phyloP scores from a whole-genome alignment of 23 tunicate genomes.

The Styela plicata region DNA sequence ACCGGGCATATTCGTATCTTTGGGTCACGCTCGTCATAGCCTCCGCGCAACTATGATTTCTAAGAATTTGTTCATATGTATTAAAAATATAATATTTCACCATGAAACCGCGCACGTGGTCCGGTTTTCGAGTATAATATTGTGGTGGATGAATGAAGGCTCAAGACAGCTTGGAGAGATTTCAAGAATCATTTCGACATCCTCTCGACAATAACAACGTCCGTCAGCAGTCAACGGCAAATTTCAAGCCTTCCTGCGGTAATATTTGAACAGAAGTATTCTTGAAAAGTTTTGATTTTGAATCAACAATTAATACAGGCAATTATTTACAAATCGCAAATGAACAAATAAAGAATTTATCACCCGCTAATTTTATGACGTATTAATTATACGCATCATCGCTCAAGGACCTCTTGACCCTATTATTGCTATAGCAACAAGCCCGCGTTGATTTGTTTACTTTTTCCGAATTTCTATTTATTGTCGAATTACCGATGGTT shows the following conservation, averaged over 20 bases:
- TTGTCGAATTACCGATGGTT: not conserved
- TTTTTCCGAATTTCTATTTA: not conserved
- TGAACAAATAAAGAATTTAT: not conserved
- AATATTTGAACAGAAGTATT: not conserved
- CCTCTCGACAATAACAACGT: not conserved
- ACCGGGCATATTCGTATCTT: no score
- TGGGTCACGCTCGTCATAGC: no score
- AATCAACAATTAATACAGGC: not conserved
- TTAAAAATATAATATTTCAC: not conserved
- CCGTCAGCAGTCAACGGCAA: not conserved
- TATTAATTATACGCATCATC: conserved; percentile 6
- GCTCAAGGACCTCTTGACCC: conserved; percentile 25
- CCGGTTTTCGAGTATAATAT: not conserved
- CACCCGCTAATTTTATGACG: conserved; percentile 4
- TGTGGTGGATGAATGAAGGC: not conserved
- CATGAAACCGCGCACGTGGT: not conserved
- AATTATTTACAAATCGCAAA: not conserved
- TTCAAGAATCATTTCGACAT: not conserved
- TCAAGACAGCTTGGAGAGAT: not conserved
- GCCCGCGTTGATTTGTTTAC: conserved; percentile 20
- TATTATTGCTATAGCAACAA: conserved; percentile 7
- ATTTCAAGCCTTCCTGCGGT: not conserved
- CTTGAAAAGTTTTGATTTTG: not conserved
- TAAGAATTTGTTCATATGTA: no score
- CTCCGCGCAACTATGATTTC: no score